Conservation (phyloP, 2,888 invertebrate genomes). For the Autographa pulchrina region DNA sequence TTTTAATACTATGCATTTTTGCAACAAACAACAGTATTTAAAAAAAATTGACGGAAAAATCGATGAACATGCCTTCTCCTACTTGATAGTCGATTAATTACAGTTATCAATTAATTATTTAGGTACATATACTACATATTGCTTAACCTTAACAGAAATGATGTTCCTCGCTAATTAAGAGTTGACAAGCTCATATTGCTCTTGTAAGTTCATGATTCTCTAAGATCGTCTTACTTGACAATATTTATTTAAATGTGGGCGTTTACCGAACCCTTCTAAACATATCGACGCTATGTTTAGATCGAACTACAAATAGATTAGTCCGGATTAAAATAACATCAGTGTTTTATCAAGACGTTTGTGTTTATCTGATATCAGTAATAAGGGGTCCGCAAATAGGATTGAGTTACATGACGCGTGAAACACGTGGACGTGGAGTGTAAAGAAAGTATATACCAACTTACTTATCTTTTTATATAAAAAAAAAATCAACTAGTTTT, state of each 20-base stretch:
- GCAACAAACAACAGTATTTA: too few relatives aligned
- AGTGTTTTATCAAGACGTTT: background rate
- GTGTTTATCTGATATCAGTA: background rate
- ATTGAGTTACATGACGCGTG: background rate
- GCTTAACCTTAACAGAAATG: too few relatives aligned
- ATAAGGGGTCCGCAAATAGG: background rate
- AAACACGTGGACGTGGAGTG: background rate
- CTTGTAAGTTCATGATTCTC: background rate
- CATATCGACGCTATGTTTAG: slow-evolving; percentile 35
- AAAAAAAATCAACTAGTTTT: too few relatives aligned
- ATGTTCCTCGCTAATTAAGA: too few relatives aligned
- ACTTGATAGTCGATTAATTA: too few relatives aligned
- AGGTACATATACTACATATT: too few relatives aligned
- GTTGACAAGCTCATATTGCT: background rate
- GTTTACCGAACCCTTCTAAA: slow-evolving; percentile 43
- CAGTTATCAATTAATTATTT: too few relatives aligned
- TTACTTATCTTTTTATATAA: too few relatives aligned
- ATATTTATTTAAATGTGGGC: slow-evolving; percentile 44
- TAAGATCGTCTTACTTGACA: background rate
- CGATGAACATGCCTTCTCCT: too few relatives aligned
- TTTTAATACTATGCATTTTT: too few relatives aligned
- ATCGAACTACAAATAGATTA: slow-evolving; percentile 16
- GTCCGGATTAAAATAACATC: slow-evolving; percentile 17
- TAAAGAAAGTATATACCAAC: background rate
- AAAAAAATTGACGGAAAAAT: too few relatives aligned